Percentiles rank a stretch among this genome's conserved stretches.
Evolutionary conservation across 2,113 vertebrate species (phyloP).

Genomic region (Argyrosomus japonicus): DNA sequence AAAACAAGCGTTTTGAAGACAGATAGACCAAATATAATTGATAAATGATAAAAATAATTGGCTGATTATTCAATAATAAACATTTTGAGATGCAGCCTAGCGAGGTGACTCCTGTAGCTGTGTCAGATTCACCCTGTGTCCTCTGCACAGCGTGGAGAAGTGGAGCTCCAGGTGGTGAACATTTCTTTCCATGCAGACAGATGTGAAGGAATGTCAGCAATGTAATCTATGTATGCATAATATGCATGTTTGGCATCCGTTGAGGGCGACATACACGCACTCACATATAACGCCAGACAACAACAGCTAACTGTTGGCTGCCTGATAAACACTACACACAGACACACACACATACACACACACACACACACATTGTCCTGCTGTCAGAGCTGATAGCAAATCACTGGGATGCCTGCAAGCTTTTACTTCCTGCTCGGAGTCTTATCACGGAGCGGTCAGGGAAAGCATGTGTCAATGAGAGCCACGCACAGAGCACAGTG

Average conservation of each 20-base stretch:
- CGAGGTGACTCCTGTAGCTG: neutral
- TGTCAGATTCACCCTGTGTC: neutral
- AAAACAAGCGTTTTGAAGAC: neutral
- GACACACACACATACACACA: neutral
- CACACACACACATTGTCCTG: neutral
- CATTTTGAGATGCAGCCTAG: neutral
- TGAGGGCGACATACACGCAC: neutral
- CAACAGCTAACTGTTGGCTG: conserved; percentile 4
- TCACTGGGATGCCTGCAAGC: conserved; percentile 14
- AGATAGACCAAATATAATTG: neutral
- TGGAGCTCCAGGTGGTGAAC: neutral
- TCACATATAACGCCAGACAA: conserved; percentile 8
- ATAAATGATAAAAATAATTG: no score
- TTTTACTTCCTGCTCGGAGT: conserved; percentile 12
- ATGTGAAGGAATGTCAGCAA: neutral
- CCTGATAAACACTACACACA: conserved; percentile 26
- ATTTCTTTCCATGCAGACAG: neutral
- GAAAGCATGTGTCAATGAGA: neutral
- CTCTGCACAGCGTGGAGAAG: neutral
- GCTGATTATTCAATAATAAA: neutral
- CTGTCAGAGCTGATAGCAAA: conserved; percentile 37
- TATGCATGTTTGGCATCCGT: neutral
- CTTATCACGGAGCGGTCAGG: conserved; percentile 12
- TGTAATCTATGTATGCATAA: neutral
- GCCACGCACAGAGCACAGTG: neutral